phyloP scores from a whole-genome alignment of 2,888 invertebrate species.

The Hetaerina titia region DNA sequence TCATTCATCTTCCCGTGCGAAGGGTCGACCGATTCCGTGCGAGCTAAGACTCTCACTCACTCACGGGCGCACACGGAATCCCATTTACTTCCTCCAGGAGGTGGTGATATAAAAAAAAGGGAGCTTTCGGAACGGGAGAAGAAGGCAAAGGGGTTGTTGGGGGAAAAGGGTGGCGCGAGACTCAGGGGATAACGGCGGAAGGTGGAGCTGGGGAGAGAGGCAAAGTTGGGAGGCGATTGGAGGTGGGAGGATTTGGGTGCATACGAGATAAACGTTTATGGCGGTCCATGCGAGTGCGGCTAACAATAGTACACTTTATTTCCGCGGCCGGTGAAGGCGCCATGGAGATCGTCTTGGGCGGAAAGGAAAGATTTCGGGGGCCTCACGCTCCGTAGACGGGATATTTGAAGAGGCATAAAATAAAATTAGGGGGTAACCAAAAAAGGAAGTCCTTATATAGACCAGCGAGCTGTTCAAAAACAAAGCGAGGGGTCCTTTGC shows the following conservation, averaged over 20 bases:
- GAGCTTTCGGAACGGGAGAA: background rate
- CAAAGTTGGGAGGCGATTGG: background rate
- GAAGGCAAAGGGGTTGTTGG: background rate
- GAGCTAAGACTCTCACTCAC: too few relatives aligned
- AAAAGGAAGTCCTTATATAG: background rate
- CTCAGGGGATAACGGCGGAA: background rate
- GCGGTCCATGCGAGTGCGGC: background rate
- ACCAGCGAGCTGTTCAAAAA: too few relatives aligned
- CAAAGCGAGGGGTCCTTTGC: background rate
- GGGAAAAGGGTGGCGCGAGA: background rate
- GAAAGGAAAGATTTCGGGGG: background rate
- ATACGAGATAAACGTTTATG: slow-evolving; percentile 56
- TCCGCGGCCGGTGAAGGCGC: slow-evolving; percentile 21
- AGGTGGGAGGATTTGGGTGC: background rate
- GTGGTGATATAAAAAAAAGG: slow-evolving; percentile 14
- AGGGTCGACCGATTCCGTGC: background rate
- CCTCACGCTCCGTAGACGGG: background rate
- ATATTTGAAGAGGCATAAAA: slow-evolving; percentile 9
- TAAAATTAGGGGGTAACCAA: background rate
- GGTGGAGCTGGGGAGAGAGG: background rate
- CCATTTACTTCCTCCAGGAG: background rate
- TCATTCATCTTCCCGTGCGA: slow-evolving; percentile 29
- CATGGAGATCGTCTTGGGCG: background rate
- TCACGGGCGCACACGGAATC: background rate
- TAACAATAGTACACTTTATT: slow-evolving; percentile 67